Conservation (phyloP, 1,140 invertebrate genomes). For the Drosophila leontia region DNA sequence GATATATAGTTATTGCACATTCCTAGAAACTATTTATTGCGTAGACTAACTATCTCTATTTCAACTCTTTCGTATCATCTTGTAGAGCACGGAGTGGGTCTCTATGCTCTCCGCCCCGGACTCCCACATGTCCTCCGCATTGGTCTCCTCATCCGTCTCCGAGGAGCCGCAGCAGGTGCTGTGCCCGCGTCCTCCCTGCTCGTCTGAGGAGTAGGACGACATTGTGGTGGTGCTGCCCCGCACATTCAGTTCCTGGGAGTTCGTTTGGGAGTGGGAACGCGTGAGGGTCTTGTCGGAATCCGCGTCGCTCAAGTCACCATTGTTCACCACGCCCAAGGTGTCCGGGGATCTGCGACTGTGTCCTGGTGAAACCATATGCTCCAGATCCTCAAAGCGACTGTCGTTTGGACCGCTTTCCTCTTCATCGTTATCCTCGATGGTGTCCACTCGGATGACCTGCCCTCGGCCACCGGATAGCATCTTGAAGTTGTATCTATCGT, state of each 20-base stretch:
- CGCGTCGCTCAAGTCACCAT: conserved; percentile 69
- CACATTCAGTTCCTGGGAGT: conserved; percentile 57
- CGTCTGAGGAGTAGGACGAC: conserved; percentile 72
- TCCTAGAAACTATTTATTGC: conserved; percentile 24
- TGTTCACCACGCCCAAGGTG: conserved; percentile 7
- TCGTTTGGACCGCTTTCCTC: conserved; percentile 65
- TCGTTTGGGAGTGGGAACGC: conserved; percentile 53
- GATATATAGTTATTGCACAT: conserved; percentile 67
- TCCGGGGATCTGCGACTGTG: conserved; percentile 26
- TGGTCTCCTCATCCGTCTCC: conserved; percentile 88
- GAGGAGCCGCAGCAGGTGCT: conserved; percentile 82
- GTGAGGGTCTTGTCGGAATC: conserved; percentile 80
- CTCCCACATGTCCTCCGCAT: conserved; percentile 91
- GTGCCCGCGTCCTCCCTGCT: conserved; percentile 55
- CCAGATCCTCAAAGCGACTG: conserved; percentile 78
- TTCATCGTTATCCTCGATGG: conserved; percentile 82
- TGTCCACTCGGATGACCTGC: conserved; percentile 77
- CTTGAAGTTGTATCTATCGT: conserved; percentile 84
- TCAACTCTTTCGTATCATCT: conserved; percentile 86
- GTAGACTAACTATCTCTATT: conserved; percentile 8
- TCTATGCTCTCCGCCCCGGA: conserved; percentile 93
- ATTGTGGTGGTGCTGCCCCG: conserved; percentile 55
- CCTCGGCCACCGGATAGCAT: conserved; percentile 61
- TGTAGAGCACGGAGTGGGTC: conserved; percentile 93
- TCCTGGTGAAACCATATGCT: conserved; percentile 74